Evolutionary conservation across 2,888 invertebrate genomes (phyloP), one percentile per base, ranked within the genome.

Genomic region (Lymantria dispar): DNA sequence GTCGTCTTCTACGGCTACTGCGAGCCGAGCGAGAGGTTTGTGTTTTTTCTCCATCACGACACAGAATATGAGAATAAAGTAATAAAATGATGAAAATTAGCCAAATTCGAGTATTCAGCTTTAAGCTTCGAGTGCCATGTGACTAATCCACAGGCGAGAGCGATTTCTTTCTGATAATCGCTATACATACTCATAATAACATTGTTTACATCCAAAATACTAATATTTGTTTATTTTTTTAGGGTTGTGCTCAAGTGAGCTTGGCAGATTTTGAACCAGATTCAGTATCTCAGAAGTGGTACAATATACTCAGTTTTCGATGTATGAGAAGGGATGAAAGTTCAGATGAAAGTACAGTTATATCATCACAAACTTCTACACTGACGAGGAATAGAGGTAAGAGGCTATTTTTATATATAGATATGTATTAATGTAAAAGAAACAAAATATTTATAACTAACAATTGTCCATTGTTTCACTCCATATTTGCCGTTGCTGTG

Each of bases 221-320:
- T 8, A 10, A 43, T 15, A 50, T 8, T 14, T 12, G n/a, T 3
- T 9, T 9, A 30, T 68, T 69, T 56, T 63, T 7, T 86, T 46
- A 98, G 98, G 98, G 98, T 70, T 97, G 97, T 75, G 96, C 97
- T 47, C 98, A 98, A 94, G 97, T 98, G 58, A 98, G 98, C 80
- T 91, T 99, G 72, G 98, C 98, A 43, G 98, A 98, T 85, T 98
- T 98, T 83, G 96, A 96, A 75, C 94, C 97, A 0, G 96, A 97
- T 61, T 92, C 92, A 8, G 94, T 95, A 41, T 95, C 96, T 12
- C 89, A 93, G 64, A 97, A 97, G 82, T 98, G 98, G 98, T 98
- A 98, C 93, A 99, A 98, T 79, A 96, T 98, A 58, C 93, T 98
- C 48, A 96, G 97, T 82, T 86, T 86, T 69, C 76, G 85, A 29